Evolutionary conservation across 1,140 invertebrate species (phyloP).

Genomic region (Pseudomyrmex gracilis): DNA sequence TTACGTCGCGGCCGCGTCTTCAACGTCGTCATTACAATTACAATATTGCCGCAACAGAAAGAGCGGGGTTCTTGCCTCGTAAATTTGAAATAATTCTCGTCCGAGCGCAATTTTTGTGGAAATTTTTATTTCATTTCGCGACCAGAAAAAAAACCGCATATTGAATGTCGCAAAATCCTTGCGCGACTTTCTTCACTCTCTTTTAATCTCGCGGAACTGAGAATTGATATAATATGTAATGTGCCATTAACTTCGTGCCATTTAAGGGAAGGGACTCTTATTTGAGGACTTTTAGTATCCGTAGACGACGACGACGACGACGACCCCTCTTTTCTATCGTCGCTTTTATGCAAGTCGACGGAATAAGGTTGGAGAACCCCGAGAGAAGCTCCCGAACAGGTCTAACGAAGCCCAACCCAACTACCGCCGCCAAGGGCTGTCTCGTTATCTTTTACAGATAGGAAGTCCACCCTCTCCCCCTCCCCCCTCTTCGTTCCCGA

Average conservation of each 20-base stretch:
- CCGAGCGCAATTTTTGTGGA: not conserved
- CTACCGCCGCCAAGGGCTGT: constrained; percentile 74
- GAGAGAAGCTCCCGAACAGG: constrained; percentile 61
- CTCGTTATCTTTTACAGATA: constrained; percentile 79
- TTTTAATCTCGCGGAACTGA: not conserved
- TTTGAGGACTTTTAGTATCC: constrained; percentile 35
- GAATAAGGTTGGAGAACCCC: constrained; percentile 67
- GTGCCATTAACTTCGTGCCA: constrained; percentile 13
- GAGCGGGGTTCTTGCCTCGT: too few relatives aligned
- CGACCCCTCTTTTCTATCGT: constrained; percentile 5
- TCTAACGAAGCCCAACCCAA: constrained; percentile 76
- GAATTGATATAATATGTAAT: not conserved
- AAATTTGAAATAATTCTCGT: not conserved
- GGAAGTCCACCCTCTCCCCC: constrained; percentile 62
- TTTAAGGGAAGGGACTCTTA: constrained; percentile 30
- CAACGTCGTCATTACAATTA: not conserved
- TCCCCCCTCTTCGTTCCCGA: constrained; percentile 36
- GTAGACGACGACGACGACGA: constrained; percentile 14
- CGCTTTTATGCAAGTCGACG: constrained; percentile 48
- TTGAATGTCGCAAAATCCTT: not conserved
- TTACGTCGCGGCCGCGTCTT: constrained; percentile 22
- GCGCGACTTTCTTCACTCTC: not conserved
- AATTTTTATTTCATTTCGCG: not conserved
- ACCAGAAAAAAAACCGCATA: too few relatives aligned
- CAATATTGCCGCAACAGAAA: not conserved